Conservation (phyloP, 2,113 vertebrate genomes). For the Channa argus region DNA sequence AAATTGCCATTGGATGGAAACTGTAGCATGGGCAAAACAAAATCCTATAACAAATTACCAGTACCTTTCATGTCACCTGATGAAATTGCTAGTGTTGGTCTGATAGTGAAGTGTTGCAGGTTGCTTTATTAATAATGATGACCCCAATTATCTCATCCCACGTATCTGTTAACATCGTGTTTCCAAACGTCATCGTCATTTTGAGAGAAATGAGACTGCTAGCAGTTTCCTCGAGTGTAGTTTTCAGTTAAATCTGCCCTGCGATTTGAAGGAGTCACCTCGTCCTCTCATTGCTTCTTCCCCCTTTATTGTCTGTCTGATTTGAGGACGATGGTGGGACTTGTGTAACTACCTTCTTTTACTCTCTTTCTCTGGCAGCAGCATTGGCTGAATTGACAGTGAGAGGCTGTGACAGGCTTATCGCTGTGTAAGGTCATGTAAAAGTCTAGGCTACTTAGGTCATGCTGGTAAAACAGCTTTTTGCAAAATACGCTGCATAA, state of each 20-base stretch:
- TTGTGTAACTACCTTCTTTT: conserved; percentile 4
- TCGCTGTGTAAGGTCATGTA: conserved; percentile 44
- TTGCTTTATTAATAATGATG: too few species aligned
- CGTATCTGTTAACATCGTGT: not conserved
- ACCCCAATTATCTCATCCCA: too few species aligned
- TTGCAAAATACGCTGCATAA: conserved; percentile 26
- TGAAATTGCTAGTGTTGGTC: too few species aligned
- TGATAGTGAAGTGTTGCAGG: too few species aligned
- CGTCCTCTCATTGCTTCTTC: not conserved
- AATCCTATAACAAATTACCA: not conserved
- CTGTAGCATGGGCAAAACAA: not conserved
- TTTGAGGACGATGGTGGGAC: not conserved
- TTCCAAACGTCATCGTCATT: not conserved
- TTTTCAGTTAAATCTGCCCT: not conserved
- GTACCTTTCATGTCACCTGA: not conserved
- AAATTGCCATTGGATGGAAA: not conserved
- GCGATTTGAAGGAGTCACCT: not conserved
- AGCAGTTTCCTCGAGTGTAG: not conserved
- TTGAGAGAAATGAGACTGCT: not conserved
- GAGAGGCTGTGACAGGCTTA: conserved; percentile 25
- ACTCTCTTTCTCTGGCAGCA: not conserved
- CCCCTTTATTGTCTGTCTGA: not conserved
- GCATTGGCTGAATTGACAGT: conserved; percentile 13
- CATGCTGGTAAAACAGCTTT: conserved; percentile 54
- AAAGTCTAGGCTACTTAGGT: conserved; percentile 58